A percentile compares a stretch with the other conserved stretches of the same genome.
phyloP scores from a whole-genome alignment of 2,113 vertebrate species.

The Microtus montanus region DNA sequence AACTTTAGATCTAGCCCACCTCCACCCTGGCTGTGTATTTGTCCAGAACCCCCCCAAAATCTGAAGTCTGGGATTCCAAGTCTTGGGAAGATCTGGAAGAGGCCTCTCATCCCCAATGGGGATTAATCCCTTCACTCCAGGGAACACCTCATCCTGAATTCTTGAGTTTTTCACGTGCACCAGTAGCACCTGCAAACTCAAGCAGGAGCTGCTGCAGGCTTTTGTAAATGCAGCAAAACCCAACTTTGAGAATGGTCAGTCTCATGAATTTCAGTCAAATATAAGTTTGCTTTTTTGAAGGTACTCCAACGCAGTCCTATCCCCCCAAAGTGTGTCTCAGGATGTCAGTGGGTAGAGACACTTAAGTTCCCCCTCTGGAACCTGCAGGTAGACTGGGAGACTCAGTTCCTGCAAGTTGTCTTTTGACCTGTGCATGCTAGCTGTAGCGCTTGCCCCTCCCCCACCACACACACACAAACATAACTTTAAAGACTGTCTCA shows the following conservation, averaged over 20 bases:
- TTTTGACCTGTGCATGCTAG: neutral
- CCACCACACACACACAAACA: neutral
- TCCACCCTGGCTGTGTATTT: neutral
- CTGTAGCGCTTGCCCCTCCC: no score
- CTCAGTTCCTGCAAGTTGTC: neutral
- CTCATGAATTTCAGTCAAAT: neutral
- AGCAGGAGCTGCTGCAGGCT: neutral
- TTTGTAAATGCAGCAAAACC: neutral
- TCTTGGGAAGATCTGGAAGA: conserved; percentile 12
- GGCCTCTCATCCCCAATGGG: fast-evolving
- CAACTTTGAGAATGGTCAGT: neutral
- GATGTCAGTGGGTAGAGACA: neutral
- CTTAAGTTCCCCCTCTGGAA: neutral
- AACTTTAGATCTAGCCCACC: neutral
- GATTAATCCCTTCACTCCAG: neutral
- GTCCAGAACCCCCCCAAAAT: neutral
- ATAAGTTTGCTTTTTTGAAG: neutral
- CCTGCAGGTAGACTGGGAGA: no score
- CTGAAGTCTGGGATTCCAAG: neutral
- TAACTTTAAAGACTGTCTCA: neutral
- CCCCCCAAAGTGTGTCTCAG: neutral
- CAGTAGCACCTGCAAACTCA: neutral
- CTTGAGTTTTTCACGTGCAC: neutral
- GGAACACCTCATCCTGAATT: neutral
- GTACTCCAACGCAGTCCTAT: neutral